A percentile compares a stretch with the other conserved stretches of the same genome.
These are phyloP conservation scores for Labrus mixtus DNA, from an alignment of 2,113 vertebrate genomes.

Conservation along the genomic window DNA sequence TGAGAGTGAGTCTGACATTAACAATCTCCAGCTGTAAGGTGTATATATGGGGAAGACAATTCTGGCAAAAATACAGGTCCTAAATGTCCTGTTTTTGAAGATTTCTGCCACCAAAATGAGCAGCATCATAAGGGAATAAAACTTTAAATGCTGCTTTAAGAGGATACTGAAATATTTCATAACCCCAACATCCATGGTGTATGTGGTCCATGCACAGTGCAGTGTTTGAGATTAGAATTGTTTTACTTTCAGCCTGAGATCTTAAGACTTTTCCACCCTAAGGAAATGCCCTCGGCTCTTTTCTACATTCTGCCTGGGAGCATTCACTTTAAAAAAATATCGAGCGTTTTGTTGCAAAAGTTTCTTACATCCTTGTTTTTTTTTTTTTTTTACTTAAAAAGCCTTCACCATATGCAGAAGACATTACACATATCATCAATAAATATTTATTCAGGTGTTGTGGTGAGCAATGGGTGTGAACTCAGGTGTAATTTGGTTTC, in stretches of 20 bases:
- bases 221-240: too few relatives aligned
- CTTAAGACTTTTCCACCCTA: conserved; percentile 34
- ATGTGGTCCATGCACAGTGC: neutral
- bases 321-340: conserved; percentile 15
- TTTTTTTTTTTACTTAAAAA: conserved; percentile 54
- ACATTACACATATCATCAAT: conserved; percentile 74
- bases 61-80: neutral
- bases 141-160: neutral
- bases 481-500: conserved; percentile 86
- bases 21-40: neutral
- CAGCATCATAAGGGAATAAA: neutral
- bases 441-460: conserved; percentile 80
- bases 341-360: conserved; percentile 31
- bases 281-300: conserved; percentile 14
- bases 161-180: neutral
- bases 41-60: neutral
- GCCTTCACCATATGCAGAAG: conserved; percentile 36
- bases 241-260: conserved; percentile 14
- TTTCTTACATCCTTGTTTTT: conserved; percentile 18
- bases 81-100: neutral
- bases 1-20: neutral
- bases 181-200: neutral
- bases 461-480: conserved; percentile 78
- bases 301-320: neutral
- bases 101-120: neutral